These are phyloP conservation scores for Pocillopora verrucosa DNA, from an alignment of 64 coral and sea anemone species.

Conservation along the genomic window DNA sequence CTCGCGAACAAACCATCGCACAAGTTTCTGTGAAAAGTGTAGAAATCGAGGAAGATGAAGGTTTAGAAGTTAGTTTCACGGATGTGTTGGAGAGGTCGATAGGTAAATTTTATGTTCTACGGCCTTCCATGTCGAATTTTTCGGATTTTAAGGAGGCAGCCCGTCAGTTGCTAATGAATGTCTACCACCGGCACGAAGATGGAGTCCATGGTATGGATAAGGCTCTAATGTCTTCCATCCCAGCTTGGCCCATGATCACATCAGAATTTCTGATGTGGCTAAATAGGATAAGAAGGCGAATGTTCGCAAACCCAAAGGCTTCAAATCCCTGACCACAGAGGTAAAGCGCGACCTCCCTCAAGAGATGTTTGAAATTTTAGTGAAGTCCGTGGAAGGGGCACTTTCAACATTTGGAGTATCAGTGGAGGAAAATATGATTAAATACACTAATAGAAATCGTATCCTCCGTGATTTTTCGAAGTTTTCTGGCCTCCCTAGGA, in stretches of 20 bases:
- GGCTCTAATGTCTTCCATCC: not conserved
- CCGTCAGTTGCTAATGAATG: not conserved
- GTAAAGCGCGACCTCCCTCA: not conserved
- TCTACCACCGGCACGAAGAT: conserved; percentile 13
- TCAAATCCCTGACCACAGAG: not conserved
- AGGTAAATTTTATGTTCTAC: not conserved
- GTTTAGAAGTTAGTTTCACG: not conserved
- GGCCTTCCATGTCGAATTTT: not conserved
- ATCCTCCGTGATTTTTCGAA: conserved; percentile 10
- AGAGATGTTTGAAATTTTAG: not conserved
- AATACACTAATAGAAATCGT: not conserved
- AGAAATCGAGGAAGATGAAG: not conserved
- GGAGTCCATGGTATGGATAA: not conserved
- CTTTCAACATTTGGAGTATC: conserved; percentile 6
- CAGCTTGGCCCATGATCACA: not conserved
- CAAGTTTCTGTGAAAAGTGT: not conserved
- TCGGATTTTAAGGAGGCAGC: conserved; percentile 8
- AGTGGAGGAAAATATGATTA: not conserved
- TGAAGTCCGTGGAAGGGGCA: not conserved
- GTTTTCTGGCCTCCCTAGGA: not conserved
- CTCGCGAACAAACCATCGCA: not conserved
- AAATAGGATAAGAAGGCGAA: not conserved
- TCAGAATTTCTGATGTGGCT: not conserved
- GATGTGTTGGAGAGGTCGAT: not conserved
- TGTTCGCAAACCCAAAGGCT: not conserved